Evolutionary conservation across 2,888 invertebrate species (phyloP), one percentile per base, ranked within the genome.

Genomic region (Pollenia griseotomentosa): DNA sequence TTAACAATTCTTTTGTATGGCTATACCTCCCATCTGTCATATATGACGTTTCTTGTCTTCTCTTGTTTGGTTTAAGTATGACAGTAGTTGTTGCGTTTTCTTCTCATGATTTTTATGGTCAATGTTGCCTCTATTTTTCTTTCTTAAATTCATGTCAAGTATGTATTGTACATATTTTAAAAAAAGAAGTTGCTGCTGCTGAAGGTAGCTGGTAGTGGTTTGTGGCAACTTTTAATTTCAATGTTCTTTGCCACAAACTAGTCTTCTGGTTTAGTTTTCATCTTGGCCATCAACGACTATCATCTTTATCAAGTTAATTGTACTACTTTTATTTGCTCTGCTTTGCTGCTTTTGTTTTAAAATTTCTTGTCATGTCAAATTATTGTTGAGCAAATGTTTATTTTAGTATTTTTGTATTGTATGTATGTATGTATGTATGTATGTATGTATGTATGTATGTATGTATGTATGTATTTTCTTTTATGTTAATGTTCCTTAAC

Each of bases 61-160:
- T 33, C 33, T 6, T 33, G 0, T 33, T 33, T 33, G 33, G 33
- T 33, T 33, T 33, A 6, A 33, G 14, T 23, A 40, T 11, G 16
- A 23, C 11, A 19, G 11, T n/a, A n/a, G 57, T 65, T 63, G 51
- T 63, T 65, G 33, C 33, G 19, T 33, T 42, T n/a, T 23, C 5
- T 59, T 44, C 14, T n/a, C 14, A 33, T 66, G 9, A 10, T 55
- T 80, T 75, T 86, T 79, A 74, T 82, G 78, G 73, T 74, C 78
- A 81, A 74, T 68, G 71, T 78, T 86, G 78, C 46, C 33, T 40
- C 65, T 77, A 14, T 44, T 59, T 59, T 44, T 70, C 40, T 9
- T 70, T 55, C 75, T 83, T 59, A 57, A 86, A 86, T 83, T 79
- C 86, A 86, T 86, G 86, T 86, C 83, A 86, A 83, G 83, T 83